These are phyloP conservation scores for Brenthis ino DNA, from an alignment of 2,888 invertebrate species.

Conservation along the genomic window DNA sequence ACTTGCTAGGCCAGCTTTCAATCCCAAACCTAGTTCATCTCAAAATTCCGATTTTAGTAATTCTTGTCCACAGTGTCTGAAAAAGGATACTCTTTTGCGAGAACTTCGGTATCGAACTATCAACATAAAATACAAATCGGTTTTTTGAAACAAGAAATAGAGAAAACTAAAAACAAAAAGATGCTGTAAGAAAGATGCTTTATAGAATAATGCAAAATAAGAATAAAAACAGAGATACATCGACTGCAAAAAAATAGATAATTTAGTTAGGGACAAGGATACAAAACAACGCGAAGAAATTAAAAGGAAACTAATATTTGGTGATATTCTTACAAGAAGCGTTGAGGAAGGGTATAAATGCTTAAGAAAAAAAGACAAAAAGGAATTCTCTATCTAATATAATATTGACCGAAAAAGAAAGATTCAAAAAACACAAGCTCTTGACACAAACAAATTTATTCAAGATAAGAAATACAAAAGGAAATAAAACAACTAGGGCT, in stretches of 20 bases:
- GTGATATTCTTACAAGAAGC: background rate
- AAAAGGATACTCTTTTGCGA: too few species aligned
- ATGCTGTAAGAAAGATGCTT: background rate
- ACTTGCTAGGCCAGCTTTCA: background rate
- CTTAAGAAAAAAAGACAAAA: conserved; percentile 5
- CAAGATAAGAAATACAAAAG: conserved; percentile 8
- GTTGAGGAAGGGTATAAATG: background rate
- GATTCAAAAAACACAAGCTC: conserved; percentile 6
- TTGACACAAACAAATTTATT: background rate
- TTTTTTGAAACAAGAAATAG: background rate
- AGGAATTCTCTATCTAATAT: background rate
- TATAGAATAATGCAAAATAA: conserved; percentile 2
- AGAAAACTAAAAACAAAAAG: background rate
- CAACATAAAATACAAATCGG: background rate
- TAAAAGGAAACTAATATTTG: conserved; percentile 9
- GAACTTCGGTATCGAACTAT: background rate
- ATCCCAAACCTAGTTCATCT: background rate
- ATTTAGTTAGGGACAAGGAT: too few species aligned
- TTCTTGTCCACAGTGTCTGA: too few species aligned
- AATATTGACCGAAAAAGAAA: conserved; percentile 7
- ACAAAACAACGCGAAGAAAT: background rate
- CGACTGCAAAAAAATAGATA: too few species aligned
- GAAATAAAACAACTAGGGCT: background rate
- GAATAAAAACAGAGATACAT: conserved; percentile 5
- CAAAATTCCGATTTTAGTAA: too few species aligned